Evolutionary conservation across 2,888 invertebrate genomes (phyloP), one percentile per base, ranked within the genome.

Genomic region (Cheilosia pagana): DNA sequence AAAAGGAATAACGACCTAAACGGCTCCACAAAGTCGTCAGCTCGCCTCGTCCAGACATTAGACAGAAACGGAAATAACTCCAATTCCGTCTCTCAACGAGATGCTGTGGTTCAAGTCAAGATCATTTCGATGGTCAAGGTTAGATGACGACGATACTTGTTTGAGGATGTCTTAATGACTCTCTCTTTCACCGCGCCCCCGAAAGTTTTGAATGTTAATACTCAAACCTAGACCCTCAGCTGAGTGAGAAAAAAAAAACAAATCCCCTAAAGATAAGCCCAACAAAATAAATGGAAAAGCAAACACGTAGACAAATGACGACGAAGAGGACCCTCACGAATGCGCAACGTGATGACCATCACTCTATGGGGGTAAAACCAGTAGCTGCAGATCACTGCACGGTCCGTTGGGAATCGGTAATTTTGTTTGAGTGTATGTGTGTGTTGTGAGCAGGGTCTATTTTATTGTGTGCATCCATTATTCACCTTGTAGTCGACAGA

Each of bases 311-410:
- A 74, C 78, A 72, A 68, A 77, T 71, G 71, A 65, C 70, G 70
- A 60, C 28, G 71, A 50, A 65, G 60, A 41, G 48, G 53, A 48
- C 28, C 28, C 14, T 28, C 14, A 48, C 19, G 23, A 19, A 41
- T 16, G 12, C 59, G 12, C 59, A 43, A 57, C 50, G 28, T 25
- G 8, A n/a, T 76, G 71, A 71, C 78, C 78, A 83, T 83, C 62
- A 68, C 76, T 63, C 70, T 67, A 48, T 74, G 48, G 23, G 82
- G 67, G 82, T 83, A 83, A 83, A 78, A 72, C 82, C 78, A 78
- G 82, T 78, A 83, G 82, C 78, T 68, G 82, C 72, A 35, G 78
- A 78, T 83, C 78, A 70, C 76, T 81, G 63, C 43, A 83, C 72
- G 82, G 72, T 78, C 68, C 62, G 67, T 39, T 83, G 78, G 14